Conservation (phyloP, 1,140 invertebrate genomes). For the Lethrus apterus region DNA sequence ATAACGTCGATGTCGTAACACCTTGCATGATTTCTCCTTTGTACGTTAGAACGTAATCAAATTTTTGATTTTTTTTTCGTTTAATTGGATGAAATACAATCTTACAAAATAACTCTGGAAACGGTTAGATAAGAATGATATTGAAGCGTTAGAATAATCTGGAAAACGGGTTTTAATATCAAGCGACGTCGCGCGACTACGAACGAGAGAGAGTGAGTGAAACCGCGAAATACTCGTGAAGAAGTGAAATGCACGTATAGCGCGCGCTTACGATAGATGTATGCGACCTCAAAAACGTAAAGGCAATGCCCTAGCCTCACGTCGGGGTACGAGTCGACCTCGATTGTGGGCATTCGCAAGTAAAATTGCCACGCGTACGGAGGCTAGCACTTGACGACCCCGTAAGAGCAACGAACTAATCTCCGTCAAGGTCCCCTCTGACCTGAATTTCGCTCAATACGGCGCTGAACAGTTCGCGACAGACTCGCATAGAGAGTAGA, state of each 20-base stretch:
- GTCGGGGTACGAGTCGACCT: constrained; percentile 29
- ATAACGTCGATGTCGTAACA: no score
- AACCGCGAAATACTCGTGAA: no score
- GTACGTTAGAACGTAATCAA: no score
- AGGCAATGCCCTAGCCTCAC: constrained; percentile 36
- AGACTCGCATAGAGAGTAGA: constrained; percentile 20
- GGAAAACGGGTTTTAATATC: constrained; percentile 4
- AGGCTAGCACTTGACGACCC: constrained; percentile 22
- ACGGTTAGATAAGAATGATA: constrained; percentile 12
- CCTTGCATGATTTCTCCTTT: no score
- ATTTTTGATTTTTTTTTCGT: no score
- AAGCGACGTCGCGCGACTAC: background rate
- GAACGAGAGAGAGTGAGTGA: constrained; percentile 4
- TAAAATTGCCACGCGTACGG: background rate
- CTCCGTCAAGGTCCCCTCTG: constrained; percentile 24
- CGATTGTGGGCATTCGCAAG: constrained; percentile 29
- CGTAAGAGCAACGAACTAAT: constrained; percentile 35
- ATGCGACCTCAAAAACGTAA: constrained; percentile 35
- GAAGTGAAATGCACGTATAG: no score
- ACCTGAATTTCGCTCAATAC: constrained; percentile 30
- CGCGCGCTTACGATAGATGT: background rate
- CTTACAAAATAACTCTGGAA: no score
- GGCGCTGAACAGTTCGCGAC: background rate
- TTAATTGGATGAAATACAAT: no score
- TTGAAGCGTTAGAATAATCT: constrained; percentile 5